Evolutionary conservation across 2,113 vertebrate genomes (phyloP).

Genomic region (Thalassarche chlororhynchos): DNA sequence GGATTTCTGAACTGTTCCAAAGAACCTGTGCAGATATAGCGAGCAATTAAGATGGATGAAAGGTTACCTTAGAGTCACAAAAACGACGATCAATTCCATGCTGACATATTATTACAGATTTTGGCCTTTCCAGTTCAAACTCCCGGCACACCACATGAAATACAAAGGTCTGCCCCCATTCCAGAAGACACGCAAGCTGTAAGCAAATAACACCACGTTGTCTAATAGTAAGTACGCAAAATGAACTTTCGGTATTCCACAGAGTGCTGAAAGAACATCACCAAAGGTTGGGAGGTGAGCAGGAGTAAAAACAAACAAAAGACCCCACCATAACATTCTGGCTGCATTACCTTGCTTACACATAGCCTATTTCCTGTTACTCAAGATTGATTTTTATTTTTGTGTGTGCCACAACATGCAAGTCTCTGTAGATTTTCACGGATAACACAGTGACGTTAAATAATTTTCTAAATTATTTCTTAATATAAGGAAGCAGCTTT

Average conservation of each 20-base stretch:
- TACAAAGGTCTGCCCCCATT: constrained; percentile 93
- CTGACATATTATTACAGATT: constrained; percentile 90
- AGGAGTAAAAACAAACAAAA: not conserved
- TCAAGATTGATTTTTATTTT: not conserved
- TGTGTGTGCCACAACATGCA: not conserved
- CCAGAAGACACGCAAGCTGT: constrained; percentile 86
- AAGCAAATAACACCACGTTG: not conserved
- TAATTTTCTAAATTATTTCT: not conserved
- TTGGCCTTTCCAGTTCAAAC: constrained; percentile 96
- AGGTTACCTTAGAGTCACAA: constrained; percentile 91
- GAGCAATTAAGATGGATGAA: not conserved
- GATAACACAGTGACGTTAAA: not conserved
- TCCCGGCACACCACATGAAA: constrained; percentile 94
- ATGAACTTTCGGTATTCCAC: not conserved
- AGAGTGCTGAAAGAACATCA: not conserved
- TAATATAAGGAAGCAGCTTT: not conserved
- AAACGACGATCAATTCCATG: constrained; percentile 93
- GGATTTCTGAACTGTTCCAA: not conserved
- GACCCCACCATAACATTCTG: not conserved
- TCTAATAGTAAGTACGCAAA: not conserved
- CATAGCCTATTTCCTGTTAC: not conserved
- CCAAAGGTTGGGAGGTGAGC: not conserved
- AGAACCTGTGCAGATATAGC: fast-evolving
- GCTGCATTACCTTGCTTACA: not conserved
- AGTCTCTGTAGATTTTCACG: not conserved